Evolutionary conservation across 2,113 vertebrate genomes (phyloP).

Genomic region (Xenotilapia flavipinnis): DNA sequence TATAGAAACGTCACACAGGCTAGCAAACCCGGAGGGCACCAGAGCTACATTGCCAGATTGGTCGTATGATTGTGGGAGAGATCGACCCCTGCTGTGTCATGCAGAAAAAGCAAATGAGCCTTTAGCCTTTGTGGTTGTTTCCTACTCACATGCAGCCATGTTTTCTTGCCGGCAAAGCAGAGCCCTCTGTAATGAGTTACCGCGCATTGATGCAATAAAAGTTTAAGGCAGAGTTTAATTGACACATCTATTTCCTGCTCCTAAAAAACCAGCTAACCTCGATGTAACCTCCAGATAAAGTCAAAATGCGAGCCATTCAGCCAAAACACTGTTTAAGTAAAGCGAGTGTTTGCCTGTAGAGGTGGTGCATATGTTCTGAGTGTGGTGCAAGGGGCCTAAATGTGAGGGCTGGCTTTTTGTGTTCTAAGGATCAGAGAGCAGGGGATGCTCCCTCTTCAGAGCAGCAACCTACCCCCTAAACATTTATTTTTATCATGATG

Average conservation of each 20-base stretch:
- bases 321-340: background rate
- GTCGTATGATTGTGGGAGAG: background rate
- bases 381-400: slow-evolving; percentile 11
- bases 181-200: background rate
- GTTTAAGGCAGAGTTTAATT: background rate
- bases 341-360: background rate
- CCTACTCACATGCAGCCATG: background rate
- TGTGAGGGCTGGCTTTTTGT: background rate
- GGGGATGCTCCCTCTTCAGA: background rate
- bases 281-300: background rate
- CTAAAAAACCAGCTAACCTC: background rate
- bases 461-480: background rate
- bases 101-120: background rate
- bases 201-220: background rate
- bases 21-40: background rate
- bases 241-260: background rate
- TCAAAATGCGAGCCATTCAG: background rate
- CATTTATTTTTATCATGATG: background rate
- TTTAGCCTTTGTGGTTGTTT: background rate
- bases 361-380: slow-evolving; percentile 49
- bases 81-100: background rate
- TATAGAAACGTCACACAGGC: background rate
- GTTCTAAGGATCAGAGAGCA: background rate
- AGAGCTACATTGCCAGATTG: background rate
- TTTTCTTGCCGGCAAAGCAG: background rate